These are phyloP conservation scores for Alviniconcha marisindica DNA, from an alignment of 1,140 invertebrate genomes.

Conservation along the genomic window DNA sequence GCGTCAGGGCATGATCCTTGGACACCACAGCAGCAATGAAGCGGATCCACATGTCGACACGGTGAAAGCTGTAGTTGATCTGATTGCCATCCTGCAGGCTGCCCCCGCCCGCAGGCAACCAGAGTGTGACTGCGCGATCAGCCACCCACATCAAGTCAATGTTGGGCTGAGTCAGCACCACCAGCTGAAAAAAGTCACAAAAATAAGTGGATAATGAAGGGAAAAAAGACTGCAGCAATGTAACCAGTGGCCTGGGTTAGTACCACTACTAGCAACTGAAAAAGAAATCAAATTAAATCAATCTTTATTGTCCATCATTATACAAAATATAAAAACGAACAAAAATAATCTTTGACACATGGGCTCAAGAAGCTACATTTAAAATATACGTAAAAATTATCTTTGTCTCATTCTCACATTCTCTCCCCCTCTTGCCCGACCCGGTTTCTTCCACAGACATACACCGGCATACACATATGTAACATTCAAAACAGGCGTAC, in stretches of 20 bases:
- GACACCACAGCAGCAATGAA: conserved; percentile 89
- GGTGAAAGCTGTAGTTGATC: conserved; percentile 63
- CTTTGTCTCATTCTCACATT: no score
- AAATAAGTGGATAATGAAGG: neutral
- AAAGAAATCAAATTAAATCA: no score
- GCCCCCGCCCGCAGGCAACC: conserved; percentile 79
- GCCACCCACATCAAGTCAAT: conserved; percentile 96
- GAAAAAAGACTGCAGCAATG: neutral
- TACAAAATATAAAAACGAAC: no score
- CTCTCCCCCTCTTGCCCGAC: no score
- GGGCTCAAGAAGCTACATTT: no score
- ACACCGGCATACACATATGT: no score
- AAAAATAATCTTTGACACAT: no score
- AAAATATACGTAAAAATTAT: no score
- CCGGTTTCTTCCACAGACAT: no score
- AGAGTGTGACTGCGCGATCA: conserved; percentile 92
- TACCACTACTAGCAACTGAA: neutral
- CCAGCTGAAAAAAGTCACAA: conserved; percentile 65
- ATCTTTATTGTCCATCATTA: no score
- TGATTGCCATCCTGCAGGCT: conserved; percentile 59
- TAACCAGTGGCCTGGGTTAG: neutral
- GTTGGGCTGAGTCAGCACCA: conserved; percentile 78
- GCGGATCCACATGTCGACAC: conserved; percentile 85
- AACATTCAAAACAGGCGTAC: no score
- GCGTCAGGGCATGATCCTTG: conserved; percentile 81